Percentiles rank a stretch among this genome's conserved stretches.
Evolutionary conservation across 2,888 invertebrate genomes (phyloP).

Genomic region (Elmis aenea): DNA sequence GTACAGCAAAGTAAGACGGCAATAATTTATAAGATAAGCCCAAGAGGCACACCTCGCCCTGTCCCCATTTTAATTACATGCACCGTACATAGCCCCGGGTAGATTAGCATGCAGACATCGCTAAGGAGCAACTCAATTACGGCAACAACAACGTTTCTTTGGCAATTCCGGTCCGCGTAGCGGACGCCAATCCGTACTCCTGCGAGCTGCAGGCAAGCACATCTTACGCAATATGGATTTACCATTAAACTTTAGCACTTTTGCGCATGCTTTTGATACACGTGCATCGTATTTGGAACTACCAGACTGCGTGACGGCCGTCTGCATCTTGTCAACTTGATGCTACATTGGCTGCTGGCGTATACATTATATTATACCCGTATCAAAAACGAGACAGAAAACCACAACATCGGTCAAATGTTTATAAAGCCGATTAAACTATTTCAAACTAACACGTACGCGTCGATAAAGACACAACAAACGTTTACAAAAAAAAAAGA

Average conservation of each 20-base stretch:
- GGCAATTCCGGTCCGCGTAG: constrained; percentile 4
- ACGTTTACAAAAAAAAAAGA: no score
- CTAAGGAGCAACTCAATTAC: constrained; percentile 5
- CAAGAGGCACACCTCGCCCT: constrained; percentile 14
- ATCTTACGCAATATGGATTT: constrained; percentile 37
- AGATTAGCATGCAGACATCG: constrained; percentile 13
- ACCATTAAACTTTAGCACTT: constrained; percentile 35
- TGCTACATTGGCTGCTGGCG: no score
- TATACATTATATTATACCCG: no score
- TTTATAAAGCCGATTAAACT: no score
- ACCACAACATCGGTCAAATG: no score
- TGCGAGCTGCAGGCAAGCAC: constrained; percentile 10
- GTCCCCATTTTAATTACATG: constrained; percentile 22
- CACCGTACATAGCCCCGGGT: constrained; percentile 17
- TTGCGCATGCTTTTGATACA: constrained; percentile 35
- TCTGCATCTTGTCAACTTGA: no score
- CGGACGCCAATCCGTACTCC: constrained; percentile 6
- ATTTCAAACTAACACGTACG: no score
- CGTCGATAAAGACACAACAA: no score
- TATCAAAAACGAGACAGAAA: no score
- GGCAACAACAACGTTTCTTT: constrained; percentile 10
- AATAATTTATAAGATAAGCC: constrained; percentile 20
- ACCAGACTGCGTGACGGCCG: constrained; percentile 20
- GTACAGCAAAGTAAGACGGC: no score
- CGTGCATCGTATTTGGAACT: constrained; percentile 30